Base-by-base conservation (phyloP, 2,113 vertebrate genomes). In the Buteo buteo region DNA sequence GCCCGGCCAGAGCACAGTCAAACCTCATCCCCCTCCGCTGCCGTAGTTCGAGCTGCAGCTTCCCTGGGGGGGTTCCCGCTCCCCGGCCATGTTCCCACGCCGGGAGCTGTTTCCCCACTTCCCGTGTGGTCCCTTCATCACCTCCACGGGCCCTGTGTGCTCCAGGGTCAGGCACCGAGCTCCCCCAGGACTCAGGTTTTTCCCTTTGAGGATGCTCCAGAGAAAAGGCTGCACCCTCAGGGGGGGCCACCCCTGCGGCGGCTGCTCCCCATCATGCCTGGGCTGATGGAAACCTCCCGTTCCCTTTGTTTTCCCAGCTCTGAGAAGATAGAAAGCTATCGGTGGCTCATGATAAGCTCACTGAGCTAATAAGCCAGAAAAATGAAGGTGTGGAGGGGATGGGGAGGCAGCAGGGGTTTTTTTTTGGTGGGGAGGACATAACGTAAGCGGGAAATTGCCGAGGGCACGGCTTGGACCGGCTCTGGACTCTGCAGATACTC, bases 391-490 rank as follows among this genome's bases (percentile, higher is more conserved):
- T 38, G 65, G 52, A 58, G 19, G 32, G 58, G 40, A 15, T 10
- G 34, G 47, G 57, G 26, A 42, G n/a, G 40, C 40, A 28, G 17
- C 24, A 10, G 3, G 16, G 3, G 3, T 47, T 6, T 5, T 20
- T 28, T 52, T 38, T 52, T 24, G 16, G 28, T 18, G 32, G 47
- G n/a, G 40, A 61, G 36, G 12, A 24, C 1, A 16, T 36, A 15
- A 36, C 1, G 2, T 19, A 11, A 57, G 26, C 0, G 7, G 64
- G 64, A 47, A 11, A 47, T 32, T 34, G 14, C 42, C 1, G 1
- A 20, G 52, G 40, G 16, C 20, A 32, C 3, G 3, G 26, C 62
- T 25, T 3, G 32, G 50, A 25, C 7, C 3, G 1, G 40, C 32
- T 44, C 47, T 0, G 36, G 76, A 12, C 22, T 16, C 62, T 8